These are phyloP conservation scores for Ahaetulla prasina DNA, from an alignment of 2,113 vertebrate species.

Conservation along the genomic window DNA sequence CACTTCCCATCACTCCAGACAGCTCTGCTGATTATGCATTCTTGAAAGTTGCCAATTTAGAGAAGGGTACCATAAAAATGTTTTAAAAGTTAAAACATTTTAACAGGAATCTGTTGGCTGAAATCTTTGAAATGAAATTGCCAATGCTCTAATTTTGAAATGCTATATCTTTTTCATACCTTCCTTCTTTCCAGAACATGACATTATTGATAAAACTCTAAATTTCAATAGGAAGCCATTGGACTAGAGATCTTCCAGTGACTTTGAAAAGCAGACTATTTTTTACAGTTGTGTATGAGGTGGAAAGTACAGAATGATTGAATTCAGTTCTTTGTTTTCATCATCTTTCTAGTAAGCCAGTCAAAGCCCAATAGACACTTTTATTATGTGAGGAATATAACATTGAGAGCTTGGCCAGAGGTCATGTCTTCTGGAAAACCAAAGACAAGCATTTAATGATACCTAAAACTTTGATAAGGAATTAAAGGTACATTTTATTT, in stretches of 20 bases:
- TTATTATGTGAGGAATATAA: conserved; percentile 4
- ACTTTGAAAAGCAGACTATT: not conserved
- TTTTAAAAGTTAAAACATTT: not conserved
- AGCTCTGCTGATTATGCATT: not conserved
- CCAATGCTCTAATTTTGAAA: not conserved
- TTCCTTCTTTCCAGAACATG: not conserved
- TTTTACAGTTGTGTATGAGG: not conserved
- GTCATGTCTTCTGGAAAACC: not conserved
- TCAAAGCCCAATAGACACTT: not conserved
- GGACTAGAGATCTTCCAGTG: not conserved
- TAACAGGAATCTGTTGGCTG: not conserved
- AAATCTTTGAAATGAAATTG: not conserved
- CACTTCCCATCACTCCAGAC: not conserved
- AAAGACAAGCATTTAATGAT: conserved; percentile 10
- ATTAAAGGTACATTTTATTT: not conserved
- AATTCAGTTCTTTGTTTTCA: conserved; percentile 4
- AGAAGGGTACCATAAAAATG: not conserved
- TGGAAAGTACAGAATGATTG: not conserved
- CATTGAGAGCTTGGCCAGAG: not conserved
- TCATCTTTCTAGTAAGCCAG: conserved; percentile 5
- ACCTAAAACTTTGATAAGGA: not conserved
- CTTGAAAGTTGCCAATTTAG: not conserved
- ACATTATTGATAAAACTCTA: not conserved
- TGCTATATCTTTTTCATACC: not conserved
- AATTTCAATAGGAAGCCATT: not conserved